phyloP scores from a whole-genome alignment of 1,140 invertebrate species.

The Papilio glaucus region DNA sequence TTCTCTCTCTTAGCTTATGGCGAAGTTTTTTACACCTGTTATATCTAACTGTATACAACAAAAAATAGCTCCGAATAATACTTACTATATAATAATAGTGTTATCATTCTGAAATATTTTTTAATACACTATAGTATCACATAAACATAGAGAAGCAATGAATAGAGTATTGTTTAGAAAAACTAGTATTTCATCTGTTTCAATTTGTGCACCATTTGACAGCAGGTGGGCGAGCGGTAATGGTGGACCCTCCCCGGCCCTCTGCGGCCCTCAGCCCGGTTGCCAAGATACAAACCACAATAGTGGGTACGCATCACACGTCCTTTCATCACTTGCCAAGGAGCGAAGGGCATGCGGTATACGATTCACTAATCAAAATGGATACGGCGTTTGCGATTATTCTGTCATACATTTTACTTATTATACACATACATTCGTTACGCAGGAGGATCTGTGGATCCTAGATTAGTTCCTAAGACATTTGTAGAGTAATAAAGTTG shows the following conservation, averaged over 20 bases:
- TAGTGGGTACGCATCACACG: constrained; percentile 71
- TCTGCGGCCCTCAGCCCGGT: constrained; percentile 45
- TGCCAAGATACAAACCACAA: constrained; percentile 66
- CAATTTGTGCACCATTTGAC: constrained; percentile 51
- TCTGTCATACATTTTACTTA: neutral
- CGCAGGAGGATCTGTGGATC: too few relatives aligned
- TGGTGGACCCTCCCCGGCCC: constrained; percentile 49
- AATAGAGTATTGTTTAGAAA: neutral
- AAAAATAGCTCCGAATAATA: too few relatives aligned
- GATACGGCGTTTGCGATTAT: constrained; percentile 44
- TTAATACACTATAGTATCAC: neutral
- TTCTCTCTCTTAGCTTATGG: too few relatives aligned
- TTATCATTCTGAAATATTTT: neutral
- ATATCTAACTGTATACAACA: too few relatives aligned
- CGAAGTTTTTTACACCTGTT: too few relatives aligned
- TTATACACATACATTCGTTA: too few relatives aligned
- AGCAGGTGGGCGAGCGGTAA: constrained; percentile 52
- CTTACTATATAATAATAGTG: too few relatives aligned
- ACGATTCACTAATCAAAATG: constrained; percentile 41
- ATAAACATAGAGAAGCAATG: neutral
- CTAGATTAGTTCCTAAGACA: too few relatives aligned
- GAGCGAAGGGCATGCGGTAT: constrained; percentile 61
- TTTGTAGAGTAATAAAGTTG: too few relatives aligned
- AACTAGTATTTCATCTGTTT: constrained; percentile 36
- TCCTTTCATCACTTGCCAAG: constrained; percentile 75